These are phyloP conservation scores for Leuciscus idus DNA, from an alignment of 2,113 vertebrate species.

Conservation along the genomic window DNA sequence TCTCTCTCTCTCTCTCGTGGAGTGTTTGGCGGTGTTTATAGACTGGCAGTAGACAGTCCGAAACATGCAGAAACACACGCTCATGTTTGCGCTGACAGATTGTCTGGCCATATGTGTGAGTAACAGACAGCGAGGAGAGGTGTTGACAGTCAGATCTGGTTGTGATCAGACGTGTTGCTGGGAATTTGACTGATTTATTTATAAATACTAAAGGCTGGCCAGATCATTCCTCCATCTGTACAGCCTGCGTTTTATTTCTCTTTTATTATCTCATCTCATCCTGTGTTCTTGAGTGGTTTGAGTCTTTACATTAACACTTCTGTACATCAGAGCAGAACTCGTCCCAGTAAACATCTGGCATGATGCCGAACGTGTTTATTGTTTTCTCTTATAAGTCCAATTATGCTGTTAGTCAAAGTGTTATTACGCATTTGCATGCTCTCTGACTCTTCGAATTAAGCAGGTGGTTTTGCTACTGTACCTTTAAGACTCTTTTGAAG, in stretches of 20 bases:
- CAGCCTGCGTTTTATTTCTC: constrained; percentile 4
- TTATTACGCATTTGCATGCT: background rate
- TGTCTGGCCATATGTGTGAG: constrained; percentile 47
- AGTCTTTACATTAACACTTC: constrained; percentile 4
- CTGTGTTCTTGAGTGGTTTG: background rate
- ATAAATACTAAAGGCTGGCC: constrained; percentile 30
- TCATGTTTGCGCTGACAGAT: constrained; percentile 47
- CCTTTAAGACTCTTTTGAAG: no score
- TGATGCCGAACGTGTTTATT: background rate
- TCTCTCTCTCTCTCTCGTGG: constrained; percentile 6
- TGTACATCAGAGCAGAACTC: background rate
- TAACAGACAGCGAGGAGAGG: constrained; percentile 23
- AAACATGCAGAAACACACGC: constrained; percentile 26
- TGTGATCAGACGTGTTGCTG: background rate
- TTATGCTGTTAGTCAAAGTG: background rate
- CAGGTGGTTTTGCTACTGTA: no score
- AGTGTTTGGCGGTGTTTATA: constrained; percentile 27
- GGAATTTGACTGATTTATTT: constrained; percentile 22
- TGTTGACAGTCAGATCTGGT: constrained; percentile 33
- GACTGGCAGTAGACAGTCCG: constrained; percentile 1
- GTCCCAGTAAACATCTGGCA: background rate
- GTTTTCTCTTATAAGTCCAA: background rate
- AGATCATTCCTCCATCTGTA: constrained; percentile 25
- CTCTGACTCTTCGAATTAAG: background rate
- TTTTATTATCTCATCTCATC: constrained; percentile 16